Base-by-base conservation (phyloP, 2,113 vertebrate genomes). In the Ramphastos sulfuratus region DNA sequence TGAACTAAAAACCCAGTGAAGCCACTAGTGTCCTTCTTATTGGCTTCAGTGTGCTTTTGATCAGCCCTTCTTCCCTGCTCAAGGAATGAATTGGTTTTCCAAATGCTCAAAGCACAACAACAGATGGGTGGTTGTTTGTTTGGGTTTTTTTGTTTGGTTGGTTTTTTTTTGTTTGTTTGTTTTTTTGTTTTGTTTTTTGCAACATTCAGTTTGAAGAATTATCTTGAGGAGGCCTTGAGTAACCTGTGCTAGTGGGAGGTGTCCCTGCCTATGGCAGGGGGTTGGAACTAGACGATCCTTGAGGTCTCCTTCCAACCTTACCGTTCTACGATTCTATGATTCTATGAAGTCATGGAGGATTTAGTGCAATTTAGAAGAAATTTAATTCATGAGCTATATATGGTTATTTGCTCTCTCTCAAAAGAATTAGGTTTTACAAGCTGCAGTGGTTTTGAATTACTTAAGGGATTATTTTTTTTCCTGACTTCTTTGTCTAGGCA, bases 291-390 rank as follows among this genome's bases (percentile, higher is more conserved):
- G n/a, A n/a, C n/a, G n/a, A n/a, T n/a, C n/a, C n/a, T n/a, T n/a
- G n/a, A n/a, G n/a, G n/a, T n/a, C n/a, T n/a, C n/a, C n/a, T n/a
- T n/a, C n/a, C n/a, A n/a, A n/a, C n/a, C n/a, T n/a, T n/a, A n/a
- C n/a, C n/a, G n/a, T n/a, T n/a, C n/a, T n/a, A n/a, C n/a, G n/a
- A n/a, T n/a, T n/a, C n/a, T n/a, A n/a, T n/a, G n/a, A n/a, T n/a
- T n/a, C n/a, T n/a, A n/a, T n/a, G n/a, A 76, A 74, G 37, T 82
- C 70, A 70, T 73, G 71, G 11, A 84, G 23, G 81, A 78, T 77
- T 81, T 85, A 91, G 84, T 93, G 58, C 69, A 95, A 96, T 77
- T 82, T 93, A 88, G 60, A 91, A 48, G 67, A 21, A 75, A 82
- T 35, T 89, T 85, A 84, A n/a, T 82, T 82, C 31, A 64, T 58